Conservation (phyloP, 2,797 vertebrate genomes). For the Limnodromus scolopaceus region DNA sequence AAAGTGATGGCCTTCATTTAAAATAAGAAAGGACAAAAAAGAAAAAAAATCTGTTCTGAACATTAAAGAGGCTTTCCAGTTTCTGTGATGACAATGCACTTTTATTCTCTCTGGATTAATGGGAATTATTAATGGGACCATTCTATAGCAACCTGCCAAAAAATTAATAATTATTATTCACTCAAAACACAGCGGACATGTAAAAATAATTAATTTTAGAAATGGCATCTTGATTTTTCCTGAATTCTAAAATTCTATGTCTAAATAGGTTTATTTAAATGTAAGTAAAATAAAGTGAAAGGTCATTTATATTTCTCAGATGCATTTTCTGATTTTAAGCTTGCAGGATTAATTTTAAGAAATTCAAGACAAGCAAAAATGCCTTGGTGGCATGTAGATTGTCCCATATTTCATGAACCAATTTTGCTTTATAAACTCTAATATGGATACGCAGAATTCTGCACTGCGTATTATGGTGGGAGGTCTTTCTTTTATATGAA, state of each 20-base stretch:
- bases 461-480: neutral
- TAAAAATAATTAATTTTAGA: neutral
- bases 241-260: neutral
- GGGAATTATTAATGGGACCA: neutral
- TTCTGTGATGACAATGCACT: neutral
- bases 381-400: neutral
- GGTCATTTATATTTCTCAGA: neutral
- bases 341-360: neutral
- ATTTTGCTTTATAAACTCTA: neutral
- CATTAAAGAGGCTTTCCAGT: neutral
- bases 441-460: neutral
- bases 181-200: neutral
- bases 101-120: neutral
- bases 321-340: neutral
- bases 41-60: neutral
- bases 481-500: neutral
- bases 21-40: neutral
- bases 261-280: neutral
- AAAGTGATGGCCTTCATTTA: neutral
- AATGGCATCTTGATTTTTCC: neutral
- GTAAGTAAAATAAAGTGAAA: neutral
- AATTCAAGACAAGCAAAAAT: neutral
- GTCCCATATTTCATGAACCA: neutral
- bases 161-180: neutral
- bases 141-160: neutral